Percentiles rank a stretch among this genome's conserved stretches.
Conservation (phyloP, 2,888 invertebrate genomes). For the Drosophila rellima region DNA sequence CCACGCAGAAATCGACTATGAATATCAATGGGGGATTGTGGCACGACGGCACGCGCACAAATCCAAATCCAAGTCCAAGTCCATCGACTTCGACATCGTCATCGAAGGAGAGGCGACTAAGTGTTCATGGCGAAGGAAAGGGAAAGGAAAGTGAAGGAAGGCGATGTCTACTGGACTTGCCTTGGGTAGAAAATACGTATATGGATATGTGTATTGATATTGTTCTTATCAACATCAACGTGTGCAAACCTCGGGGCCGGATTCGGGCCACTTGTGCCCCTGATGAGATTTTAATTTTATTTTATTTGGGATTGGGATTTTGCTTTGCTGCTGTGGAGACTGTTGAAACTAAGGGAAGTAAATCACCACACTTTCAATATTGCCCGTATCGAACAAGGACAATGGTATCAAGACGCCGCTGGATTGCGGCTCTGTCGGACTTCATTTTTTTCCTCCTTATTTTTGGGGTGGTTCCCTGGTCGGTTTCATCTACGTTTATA, state of each 20-base stretch:
- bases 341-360: slow-evolving; percentile 67
- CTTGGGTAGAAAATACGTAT: slow-evolving; percentile 17
- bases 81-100: slow-evolving; percentile 28
- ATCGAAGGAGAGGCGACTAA: slow-evolving; percentile 53
- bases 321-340: slow-evolving; percentile 38
- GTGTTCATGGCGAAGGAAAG: slow-evolving; percentile 44
- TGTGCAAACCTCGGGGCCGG: slow-evolving; percentile 47
- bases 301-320: slow-evolving; percentile 68
- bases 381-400: slow-evolving; percentile 57
- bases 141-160: slow-evolving; percentile 17
- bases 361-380: slow-evolving; percentile 76
- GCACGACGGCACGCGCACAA: slow-evolving; percentile 72
- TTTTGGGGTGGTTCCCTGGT: slow-evolving; percentile 47
- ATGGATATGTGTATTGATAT: slow-evolving; percentile 64
- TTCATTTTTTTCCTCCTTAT: not conserved
- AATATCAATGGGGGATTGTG: slow-evolving; percentile 80
- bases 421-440: slow-evolving; percentile 32
- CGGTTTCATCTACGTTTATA: slow-evolving; percentile 34
- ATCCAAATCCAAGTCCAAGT: slow-evolving; percentile 22
- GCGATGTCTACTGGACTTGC: slow-evolving; percentile 33
- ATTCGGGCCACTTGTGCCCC: slow-evolving; percentile 71
- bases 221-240: slow-evolving; percentile 75
- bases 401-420: slow-evolving; percentile 49
- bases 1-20: slow-evolving; percentile 72
- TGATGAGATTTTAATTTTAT: slow-evolving; percentile 82